Percentiles rank a stretch among this genome's conserved stretches.
These are phyloP conservation scores for Macquaria ambigua DNA, from an alignment of 2,113 vertebrate species.

Conservation along the genomic window DNA sequence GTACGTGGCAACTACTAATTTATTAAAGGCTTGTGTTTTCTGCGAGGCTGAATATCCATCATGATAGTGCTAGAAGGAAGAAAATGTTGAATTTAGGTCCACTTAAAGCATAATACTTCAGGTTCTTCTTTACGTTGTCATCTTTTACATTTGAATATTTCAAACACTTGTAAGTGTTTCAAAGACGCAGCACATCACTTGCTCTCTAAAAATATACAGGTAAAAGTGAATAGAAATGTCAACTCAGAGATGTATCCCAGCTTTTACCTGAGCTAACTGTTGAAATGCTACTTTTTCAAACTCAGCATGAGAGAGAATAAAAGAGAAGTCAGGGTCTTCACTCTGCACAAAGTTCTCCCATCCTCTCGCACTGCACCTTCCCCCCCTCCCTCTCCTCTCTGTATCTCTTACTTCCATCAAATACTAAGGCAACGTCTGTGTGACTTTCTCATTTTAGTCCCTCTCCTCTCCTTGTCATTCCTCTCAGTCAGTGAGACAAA, in stretches of 20 bases:
- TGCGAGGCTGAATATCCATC: not conserved
- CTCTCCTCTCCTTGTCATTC: slow-evolving; percentile 55
- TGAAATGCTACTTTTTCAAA: slow-evolving; percentile 47
- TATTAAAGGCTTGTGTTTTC: not conserved
- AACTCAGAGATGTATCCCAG: slow-evolving; percentile 35
- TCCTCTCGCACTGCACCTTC: slow-evolving; percentile 23
- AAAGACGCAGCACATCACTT: slow-evolving; percentile 30
- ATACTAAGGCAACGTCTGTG: slow-evolving; percentile 43
- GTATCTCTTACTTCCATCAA: slow-evolving; percentile 40
- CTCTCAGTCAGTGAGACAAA: slow-evolving; percentile 53
- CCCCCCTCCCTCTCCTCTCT: not conserved
- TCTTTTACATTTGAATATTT: slow-evolving; percentile 32
- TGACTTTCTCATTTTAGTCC: slow-evolving; percentile 50
- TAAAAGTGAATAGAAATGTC: slow-evolving; percentile 38
- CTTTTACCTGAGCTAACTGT: slow-evolving; percentile 52
- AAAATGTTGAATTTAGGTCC: slow-evolving; percentile 14
- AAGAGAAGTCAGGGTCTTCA: slow-evolving; percentile 44
- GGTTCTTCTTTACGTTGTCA: slow-evolving; percentile 31
- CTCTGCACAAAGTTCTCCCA: slow-evolving; percentile 42
- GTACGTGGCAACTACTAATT: not conserved
- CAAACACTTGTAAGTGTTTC: slow-evolving; percentile 22
- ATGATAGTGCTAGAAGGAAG: not conserved
- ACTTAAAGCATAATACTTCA: slow-evolving; percentile 16
- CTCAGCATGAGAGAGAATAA: slow-evolving; percentile 59
- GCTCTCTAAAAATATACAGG: slow-evolving; percentile 58